Conservation (phyloP, 2,113 vertebrate species). For the Engraulis encrasicolus region DNA sequence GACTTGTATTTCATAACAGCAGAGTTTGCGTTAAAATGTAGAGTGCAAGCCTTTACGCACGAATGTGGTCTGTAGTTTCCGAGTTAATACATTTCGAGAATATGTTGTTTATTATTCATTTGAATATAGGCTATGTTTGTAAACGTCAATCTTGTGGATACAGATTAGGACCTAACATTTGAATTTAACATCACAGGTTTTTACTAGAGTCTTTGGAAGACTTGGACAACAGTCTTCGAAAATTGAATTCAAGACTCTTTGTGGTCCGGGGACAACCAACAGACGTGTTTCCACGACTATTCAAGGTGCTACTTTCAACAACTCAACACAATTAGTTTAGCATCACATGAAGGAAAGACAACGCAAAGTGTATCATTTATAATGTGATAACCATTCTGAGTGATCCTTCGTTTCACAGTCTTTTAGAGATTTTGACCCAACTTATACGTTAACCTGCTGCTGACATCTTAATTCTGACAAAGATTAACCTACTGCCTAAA, state of each 20-base stretch:
- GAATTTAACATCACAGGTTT: slow-evolving; percentile 67
- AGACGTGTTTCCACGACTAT: slow-evolving; percentile 84
- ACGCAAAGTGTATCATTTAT: no score
- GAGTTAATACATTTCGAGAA: no score
- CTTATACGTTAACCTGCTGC: not conserved
- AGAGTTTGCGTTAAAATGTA: not conserved
- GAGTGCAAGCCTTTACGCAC: not conserved
- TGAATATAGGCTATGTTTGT: no score
- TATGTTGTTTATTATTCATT: no score
- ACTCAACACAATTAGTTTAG: not conserved
- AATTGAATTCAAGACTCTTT: slow-evolving; percentile 83
- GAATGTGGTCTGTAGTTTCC: not conserved
- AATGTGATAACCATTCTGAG: no score
- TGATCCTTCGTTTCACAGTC: not conserved
- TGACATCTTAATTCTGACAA: not conserved
- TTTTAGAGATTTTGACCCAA: not conserved
- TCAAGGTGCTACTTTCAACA: slow-evolving; percentile 80
- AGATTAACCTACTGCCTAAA: no score
- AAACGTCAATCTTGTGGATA: no score
- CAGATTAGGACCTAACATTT: not conserved
- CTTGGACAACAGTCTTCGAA: slow-evolving; percentile 81
- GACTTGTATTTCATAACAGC: slow-evolving; percentile 15
- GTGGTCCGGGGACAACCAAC: slow-evolving; percentile 84
- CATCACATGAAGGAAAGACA: not conserved
- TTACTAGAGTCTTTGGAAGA: slow-evolving; percentile 84